Evolutionary conservation across 2,888 invertebrate genomes (phyloP), one percentile per base, ranked within the genome.

Genomic region (Xestia rhomboidea): DNA sequence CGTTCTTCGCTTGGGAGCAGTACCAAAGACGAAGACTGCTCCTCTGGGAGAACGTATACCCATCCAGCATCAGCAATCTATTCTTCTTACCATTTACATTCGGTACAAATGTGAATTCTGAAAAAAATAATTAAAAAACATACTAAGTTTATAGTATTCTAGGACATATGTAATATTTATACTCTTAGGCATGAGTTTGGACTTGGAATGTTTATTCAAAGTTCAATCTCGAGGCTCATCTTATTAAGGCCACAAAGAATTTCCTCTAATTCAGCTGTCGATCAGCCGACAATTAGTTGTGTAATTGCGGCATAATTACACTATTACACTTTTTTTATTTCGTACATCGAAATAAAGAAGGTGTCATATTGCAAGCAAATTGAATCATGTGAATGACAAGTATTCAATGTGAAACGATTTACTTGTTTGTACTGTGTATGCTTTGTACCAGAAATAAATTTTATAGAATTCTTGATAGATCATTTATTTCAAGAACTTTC

Each of bases 31-130:
- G 76, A 30, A 73, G 83, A 30, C 82, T 83, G 21, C 82, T 88
- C 49, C 82, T 88, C 24, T 87, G 87, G 0, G 91, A 88, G 67
- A 90, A 93, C 0, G 92, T 92, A 62, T 83, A 92, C 0, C 90
- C 81, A 24, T 67, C 88, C 0, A 86, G 71, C 18, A 90, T 71
- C 64, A 91, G 78, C 15, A 88, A 73, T 21, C 79, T 78, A 21
- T 86, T 83, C 60, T 89, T 90, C n/a, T 79, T 77, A 18, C 84
- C 81, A 24, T 83, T 82, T 6, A 88, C 76, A 24, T 84, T 81
- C 10, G 89, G 88, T 73, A 90, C 84, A 51, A 89, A 84, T 34
- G 73, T 82, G 15, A 80, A 88, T 51, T 85, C 88, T 89, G 77
- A n/a, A 81, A 82, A 41, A 77, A 72, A 54, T 0, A 34, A 64